Evolutionary conservation across 2,113 vertebrate genomes (phyloP).

Genomic region (Clinocottus analis): DNA sequence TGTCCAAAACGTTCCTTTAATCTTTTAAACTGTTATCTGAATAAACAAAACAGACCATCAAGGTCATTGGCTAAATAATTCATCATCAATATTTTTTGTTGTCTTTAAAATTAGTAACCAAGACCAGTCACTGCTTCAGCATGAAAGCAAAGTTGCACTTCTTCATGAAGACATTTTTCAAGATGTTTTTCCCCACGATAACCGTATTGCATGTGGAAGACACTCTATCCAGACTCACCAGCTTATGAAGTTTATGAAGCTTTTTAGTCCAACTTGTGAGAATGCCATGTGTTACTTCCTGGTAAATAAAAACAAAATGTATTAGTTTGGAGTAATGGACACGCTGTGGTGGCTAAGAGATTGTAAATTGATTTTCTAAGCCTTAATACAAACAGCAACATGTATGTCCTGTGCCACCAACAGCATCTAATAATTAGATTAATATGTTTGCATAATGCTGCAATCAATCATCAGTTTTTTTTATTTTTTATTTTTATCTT

Average conservation of each 20-base stretch:
- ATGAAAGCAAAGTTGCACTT: neutral
- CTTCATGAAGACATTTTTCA: neutral
- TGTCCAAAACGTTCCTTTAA: neutral
- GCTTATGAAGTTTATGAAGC: neutral
- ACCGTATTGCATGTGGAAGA: neutral
- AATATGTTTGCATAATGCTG: slow-evolving; percentile 26
- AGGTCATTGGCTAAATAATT: neutral
- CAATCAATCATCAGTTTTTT: slow-evolving; percentile 20
- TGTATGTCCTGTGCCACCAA: slow-evolving; percentile 34
- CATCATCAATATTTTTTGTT: neutral
- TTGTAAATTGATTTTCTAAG: slow-evolving; percentile 39
- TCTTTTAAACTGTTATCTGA: neutral
- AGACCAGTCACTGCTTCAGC: neutral
- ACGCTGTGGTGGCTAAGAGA: slow-evolving; percentile 1
- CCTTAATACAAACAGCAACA: slow-evolving; percentile 18
- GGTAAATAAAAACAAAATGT: neutral
- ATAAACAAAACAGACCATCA: neutral
- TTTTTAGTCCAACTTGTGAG: neutral
- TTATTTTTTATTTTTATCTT: slow-evolving; percentile 31
- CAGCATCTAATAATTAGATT: slow-evolving; percentile 38
- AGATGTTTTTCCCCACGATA: neutral
- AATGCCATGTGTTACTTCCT: neutral
- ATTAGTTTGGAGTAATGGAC: slow-evolving; percentile 41
- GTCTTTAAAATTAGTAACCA: slow-evolving; percentile 5
- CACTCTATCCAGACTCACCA: neutral